Base-by-base conservation (phyloP, 2,797 vertebrate genomes). In the Babyrousa celebensis region DNA sequence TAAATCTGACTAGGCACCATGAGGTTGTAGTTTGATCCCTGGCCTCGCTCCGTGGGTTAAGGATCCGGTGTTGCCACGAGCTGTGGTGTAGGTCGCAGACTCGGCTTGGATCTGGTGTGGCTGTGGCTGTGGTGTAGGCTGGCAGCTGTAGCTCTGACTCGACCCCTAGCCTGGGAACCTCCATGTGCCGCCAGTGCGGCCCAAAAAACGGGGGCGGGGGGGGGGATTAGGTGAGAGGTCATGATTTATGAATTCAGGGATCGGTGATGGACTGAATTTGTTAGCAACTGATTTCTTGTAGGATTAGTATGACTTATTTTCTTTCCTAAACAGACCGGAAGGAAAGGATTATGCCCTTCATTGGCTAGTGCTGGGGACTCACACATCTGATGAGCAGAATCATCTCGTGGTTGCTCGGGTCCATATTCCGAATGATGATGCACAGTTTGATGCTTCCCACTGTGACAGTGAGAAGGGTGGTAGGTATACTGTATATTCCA, bases 361-460 rank as follows among this genome's bases (percentile, higher is more conserved):
- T 97, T 98, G 99, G 98, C 98, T 99, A 98, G 99, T 99, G 97
- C 97, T 99, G 97, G 99, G 99, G 10, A 99, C 99, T 0, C 99
- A 99, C 96, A 99, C 99, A 0, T 99, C 99, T 0, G 99, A 99
- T 96, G 99, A 99, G 89, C 99, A 99, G 98, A 99, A 99, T 98
- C 99, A 99, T 97, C 98, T 99, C 40, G 99, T 99, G 93, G 99
- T 99, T 74, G 99, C 99, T 94, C 99, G 99, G 56, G 99, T 99
- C 92, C 99, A 99, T 99, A 99, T 99, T 96, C 99, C 99, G 18
- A 99, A 99, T 1, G 99, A 99, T n/a, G 99, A 99, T 23, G 99
- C 99, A 74, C 99, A 99, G 97, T 99, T 99, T 98, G 99, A 99
- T 85, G 98, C 99, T 62, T 99, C 99, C 0, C 99, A 99, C 68